These are phyloP conservation scores for Cantharis flavilabris DNA, from an alignment of 2,888 invertebrate genomes.

Conservation along the genomic window DNA sequence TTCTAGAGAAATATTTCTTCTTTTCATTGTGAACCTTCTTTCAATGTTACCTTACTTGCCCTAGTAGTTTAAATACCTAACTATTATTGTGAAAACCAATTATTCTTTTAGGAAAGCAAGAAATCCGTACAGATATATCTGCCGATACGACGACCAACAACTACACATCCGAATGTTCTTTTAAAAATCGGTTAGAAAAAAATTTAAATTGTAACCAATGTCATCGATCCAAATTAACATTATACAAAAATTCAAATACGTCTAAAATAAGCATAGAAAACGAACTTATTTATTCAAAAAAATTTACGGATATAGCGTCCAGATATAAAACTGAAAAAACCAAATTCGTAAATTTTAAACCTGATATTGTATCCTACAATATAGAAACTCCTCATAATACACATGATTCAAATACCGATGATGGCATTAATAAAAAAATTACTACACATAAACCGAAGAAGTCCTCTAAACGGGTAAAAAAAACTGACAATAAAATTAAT, in stretches of 20 bases:
- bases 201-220: background rate
- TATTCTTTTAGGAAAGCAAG: background rate
- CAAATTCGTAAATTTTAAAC: background rate
- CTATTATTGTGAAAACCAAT: too few species aligned
- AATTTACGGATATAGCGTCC: background rate
- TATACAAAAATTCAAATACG: background rate
- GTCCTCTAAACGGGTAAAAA: too few species aligned
- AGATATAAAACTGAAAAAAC: background rate
- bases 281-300: background rate
- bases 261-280: background rate
- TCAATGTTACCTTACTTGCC: too few species aligned
- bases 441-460: background rate
- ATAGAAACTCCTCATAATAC: background rate
- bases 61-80: too few species aligned
- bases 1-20: too few species aligned
- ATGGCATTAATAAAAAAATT: background rate
- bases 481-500: background rate
- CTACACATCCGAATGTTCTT: background rate
- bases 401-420: background rate
- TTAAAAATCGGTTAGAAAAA: background rate
- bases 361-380: background rate
- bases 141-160: background rate
- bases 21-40: too few species aligned
- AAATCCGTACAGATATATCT: background rate
- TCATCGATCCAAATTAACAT: background rate